A percentile compares a stretch with the other conserved stretches of the same genome.
These are phyloP conservation scores for Melanocharis versteri DNA, from an alignment of 2,113 vertebrate genomes.

Conservation along the genomic window DNA sequence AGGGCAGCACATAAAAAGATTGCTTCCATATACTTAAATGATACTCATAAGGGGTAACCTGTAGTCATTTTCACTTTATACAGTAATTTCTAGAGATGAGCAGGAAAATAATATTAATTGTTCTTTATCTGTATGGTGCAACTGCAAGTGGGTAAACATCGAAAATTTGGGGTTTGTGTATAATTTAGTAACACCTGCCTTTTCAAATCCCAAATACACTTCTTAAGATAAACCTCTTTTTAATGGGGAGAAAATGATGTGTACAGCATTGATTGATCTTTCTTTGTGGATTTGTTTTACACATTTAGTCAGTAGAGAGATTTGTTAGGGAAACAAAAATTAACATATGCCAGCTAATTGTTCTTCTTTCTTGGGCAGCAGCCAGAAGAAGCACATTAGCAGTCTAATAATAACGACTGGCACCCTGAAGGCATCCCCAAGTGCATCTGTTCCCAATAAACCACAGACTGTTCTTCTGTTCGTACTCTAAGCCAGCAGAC, in stretches of 20 bases:
- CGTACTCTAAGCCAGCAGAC: constrained; percentile 78
- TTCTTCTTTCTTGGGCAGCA: constrained; percentile 87
- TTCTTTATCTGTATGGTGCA: constrained; percentile 46
- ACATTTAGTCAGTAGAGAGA: constrained; percentile 87
- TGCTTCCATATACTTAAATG: constrained; percentile 71
- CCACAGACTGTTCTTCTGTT: constrained; percentile 85
- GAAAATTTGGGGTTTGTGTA: constrained; percentile 65
- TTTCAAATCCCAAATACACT: constrained; percentile 79
- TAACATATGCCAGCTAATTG: constrained; percentile 92
- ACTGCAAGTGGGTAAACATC: constrained; percentile 61
- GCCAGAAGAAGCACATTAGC: constrained; percentile 85
- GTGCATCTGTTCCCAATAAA: constrained; percentile 88
- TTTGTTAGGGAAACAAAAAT: constrained; percentile 91
- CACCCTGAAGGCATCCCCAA: constrained; percentile 85
- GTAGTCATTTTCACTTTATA: constrained; percentile 56
- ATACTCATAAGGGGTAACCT: constrained; percentile 69
- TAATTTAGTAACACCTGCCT: constrained; percentile 79
- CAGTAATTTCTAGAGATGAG: constrained; percentile 59
- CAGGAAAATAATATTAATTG: constrained; percentile 67
- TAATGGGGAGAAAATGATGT: constrained; percentile 83
- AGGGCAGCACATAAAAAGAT: constrained; percentile 76
- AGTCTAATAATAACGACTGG: constrained; percentile 86
- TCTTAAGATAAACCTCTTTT: constrained; percentile 81
- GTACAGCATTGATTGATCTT: constrained; percentile 87
- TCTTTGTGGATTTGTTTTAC: constrained; percentile 90